Conservation (phyloP, 2,113 vertebrate genomes). For the Clinocottus analis region DNA sequence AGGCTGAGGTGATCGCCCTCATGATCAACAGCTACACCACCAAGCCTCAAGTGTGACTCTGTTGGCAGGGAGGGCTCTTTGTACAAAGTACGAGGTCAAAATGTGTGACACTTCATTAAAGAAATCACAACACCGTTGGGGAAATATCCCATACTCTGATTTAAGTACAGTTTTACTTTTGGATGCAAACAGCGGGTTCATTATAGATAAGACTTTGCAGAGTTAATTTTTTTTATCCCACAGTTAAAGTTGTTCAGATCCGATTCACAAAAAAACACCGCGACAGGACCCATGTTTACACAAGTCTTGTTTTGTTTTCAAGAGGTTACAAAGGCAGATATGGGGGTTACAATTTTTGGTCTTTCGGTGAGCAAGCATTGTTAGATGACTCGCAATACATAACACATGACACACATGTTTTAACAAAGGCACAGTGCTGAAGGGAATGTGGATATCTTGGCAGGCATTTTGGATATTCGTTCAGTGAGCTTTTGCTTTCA, state of each 20-base stretch:
- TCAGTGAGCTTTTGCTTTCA: not conserved
- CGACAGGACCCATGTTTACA: conserved; percentile 59
- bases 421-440: not conserved
- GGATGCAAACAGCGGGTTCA: conserved; percentile 17
- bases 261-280: conserved; percentile 14
- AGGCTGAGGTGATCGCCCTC: conserved; percentile 59
- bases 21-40: conserved; percentile 51
- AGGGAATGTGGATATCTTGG: conserved; percentile 5
- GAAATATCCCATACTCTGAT: conserved; percentile 50
- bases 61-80: conserved; percentile 67
- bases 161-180: conserved; percentile 21
- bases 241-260: conserved; percentile 9
- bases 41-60: conserved; percentile 76
- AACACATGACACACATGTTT: not conserved
- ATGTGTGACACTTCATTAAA: conserved; percentile 57
- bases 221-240: not conserved
- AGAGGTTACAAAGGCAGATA: conserved; percentile 1
- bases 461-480: conserved; percentile 8
- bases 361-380: too few relatives aligned
- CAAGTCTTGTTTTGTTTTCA: conserved; percentile 4
- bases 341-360: too few relatives aligned
- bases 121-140: conserved; percentile 48
- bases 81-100: conserved; percentile 66
- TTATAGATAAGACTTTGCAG: not conserved
- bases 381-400: conserved; percentile 3